These are phyloP conservation scores for Yponomeuta plumbellus DNA, from an alignment of 2,888 invertebrate species.

Conservation along the genomic window DNA sequence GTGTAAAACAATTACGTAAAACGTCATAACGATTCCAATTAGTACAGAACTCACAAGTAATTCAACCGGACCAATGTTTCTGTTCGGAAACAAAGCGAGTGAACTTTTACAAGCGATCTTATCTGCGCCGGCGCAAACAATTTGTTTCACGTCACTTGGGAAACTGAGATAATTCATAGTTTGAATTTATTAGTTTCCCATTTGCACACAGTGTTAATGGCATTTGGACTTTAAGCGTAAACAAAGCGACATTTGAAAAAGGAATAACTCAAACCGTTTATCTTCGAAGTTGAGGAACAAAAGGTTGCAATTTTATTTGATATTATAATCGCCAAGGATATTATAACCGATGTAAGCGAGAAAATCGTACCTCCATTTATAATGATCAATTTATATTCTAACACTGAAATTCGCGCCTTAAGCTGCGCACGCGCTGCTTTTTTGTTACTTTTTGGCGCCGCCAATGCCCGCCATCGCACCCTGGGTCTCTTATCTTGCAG, in stretches of 20 bases:
- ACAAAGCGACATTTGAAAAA: not conserved
- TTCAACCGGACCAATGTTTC: not conserved
- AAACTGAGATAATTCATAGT: not conserved
- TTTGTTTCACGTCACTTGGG: not conserved
- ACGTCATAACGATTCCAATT: not conserved
- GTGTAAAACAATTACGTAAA: not conserved
- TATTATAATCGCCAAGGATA: not conserved
- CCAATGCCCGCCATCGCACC: not conserved
- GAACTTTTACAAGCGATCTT: not conserved
- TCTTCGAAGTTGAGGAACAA: not conserved
- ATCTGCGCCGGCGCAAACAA: not conserved
- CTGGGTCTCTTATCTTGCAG: conserved; percentile 37
- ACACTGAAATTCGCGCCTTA: conserved; percentile 14
- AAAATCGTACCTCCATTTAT: conserved; percentile 9
- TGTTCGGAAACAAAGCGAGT: not conserved
- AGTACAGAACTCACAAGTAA: not conserved
- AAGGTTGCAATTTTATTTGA: not conserved
- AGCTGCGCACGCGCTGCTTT: conserved; percentile 7
- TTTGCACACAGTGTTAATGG: not conserved
- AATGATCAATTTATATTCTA: conserved; percentile 16
- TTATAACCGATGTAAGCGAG: not conserved
- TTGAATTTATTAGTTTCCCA: not conserved
- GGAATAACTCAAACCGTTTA: not conserved
- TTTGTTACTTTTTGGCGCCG: conserved; percentile 4
- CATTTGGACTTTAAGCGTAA: not conserved